Evolutionary conservation across 2,888 invertebrate genomes (phyloP).

Genomic region (Nymphalis urticae): DNA sequence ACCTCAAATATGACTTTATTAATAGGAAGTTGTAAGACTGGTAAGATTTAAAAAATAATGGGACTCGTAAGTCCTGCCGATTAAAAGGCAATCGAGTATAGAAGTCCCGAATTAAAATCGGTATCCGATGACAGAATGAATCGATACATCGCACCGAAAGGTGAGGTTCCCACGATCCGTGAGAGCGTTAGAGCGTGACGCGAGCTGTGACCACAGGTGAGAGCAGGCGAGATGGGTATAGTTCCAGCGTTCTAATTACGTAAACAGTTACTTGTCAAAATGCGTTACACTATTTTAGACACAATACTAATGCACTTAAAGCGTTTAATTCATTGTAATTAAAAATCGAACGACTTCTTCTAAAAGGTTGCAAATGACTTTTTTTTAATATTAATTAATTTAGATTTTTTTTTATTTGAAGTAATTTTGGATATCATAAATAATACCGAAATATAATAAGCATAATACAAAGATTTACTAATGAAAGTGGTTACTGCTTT

Average conservation of each 20-base stretch:
- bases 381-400: neutral
- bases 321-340: conserved; percentile 12
- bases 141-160: conserved; percentile 54
- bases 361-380: neutral
- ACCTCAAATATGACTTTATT: neutral
- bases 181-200: conserved; percentile 45
- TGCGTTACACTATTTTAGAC: conserved; percentile 25
- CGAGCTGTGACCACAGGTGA: conserved; percentile 10
- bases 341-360: neutral
- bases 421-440: neutral
- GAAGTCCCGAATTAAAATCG: conserved; percentile 41
- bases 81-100: conserved; percentile 25
- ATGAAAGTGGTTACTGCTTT: neutral
- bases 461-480: neutral
- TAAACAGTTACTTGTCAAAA: conserved; percentile 40
- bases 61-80: conserved; percentile 18
- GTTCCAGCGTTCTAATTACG: conserved; percentile 42
- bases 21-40: neutral
- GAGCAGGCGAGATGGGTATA: conserved; percentile 36
- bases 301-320: conserved; percentile 14
- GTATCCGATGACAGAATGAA: conserved; percentile 48
- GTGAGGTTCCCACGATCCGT: conserved; percentile 61
- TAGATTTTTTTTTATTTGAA: neutral
- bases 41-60: neutral
- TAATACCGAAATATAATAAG: neutral